Percentiles rank a stretch among this genome's conserved stretches.
Conservation (phyloP, 2,888 invertebrate genomes). For the Apodemia duryi region DNA sequence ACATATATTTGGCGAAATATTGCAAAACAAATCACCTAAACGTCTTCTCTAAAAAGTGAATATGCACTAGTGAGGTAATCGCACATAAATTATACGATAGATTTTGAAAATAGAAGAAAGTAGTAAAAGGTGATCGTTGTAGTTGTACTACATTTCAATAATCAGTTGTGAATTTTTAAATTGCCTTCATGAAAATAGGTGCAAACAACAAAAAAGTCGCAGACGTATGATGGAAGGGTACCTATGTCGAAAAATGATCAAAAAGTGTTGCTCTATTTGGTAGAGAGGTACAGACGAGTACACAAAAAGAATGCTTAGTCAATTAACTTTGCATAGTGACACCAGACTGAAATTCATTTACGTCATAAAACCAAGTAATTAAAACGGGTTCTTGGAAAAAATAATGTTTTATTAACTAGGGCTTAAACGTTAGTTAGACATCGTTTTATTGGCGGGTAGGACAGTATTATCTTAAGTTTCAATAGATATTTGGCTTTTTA, state of each 20-base stretch:
- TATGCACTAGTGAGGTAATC: too few species aligned
- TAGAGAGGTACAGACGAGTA: constrained; percentile 27
- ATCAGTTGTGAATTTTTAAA: too few species aligned
- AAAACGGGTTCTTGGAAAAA: constrained; percentile 33
- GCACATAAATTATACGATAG: too few species aligned
- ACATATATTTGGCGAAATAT: too few species aligned
- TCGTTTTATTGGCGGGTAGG: too few species aligned
- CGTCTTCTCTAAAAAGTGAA: too few species aligned
- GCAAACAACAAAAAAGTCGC: background rate
- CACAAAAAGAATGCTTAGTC: constrained; percentile 47
- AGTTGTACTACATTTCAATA: background rate
- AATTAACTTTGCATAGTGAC: constrained; percentile 46
- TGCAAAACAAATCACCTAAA: too few species aligned
- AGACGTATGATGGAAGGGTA: constrained; percentile 25
- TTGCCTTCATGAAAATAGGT: constrained; percentile 18
- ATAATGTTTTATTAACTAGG: background rate
- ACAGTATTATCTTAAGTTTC: too few species aligned
- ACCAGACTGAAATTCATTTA: constrained; percentile 49
- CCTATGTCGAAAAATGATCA: background rate
- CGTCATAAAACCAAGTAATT: constrained; percentile 56
- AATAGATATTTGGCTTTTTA: too few species aligned
- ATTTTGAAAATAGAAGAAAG: too few species aligned
- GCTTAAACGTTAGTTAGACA: background rate
- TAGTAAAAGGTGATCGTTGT: too few species aligned
- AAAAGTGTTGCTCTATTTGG: constrained; percentile 25